phyloP scores from a whole-genome alignment of 2,113 vertebrate genomes.

The Marmota flaviventris region DNA sequence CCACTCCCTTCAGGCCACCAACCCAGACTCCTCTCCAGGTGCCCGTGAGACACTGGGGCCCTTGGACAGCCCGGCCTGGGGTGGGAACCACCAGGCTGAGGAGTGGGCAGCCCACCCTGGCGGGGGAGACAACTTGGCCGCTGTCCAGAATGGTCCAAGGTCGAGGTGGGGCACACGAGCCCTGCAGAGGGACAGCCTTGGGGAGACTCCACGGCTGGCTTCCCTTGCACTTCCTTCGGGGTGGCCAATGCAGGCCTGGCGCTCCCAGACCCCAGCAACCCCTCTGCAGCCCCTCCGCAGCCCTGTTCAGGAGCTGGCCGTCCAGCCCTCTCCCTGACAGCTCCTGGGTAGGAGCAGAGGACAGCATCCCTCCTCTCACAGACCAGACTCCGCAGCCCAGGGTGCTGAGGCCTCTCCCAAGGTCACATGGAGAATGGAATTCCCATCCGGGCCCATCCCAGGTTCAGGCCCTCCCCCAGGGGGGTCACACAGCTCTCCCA shows the following conservation, averaged over 20 bases:
- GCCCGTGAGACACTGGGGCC: too few relatives aligned
- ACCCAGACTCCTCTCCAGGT: too few relatives aligned
- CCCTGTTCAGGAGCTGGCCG: not conserved
- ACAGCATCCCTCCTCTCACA: not conserved
- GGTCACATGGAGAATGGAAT: not conserved
- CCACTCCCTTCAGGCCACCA: too few relatives aligned
- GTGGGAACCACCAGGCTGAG: not conserved
- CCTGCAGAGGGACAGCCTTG: not conserved
- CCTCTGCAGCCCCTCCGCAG: not conserved
- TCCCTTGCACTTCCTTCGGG: not conserved
- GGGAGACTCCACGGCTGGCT: not conserved
- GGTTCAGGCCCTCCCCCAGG: not conserved
- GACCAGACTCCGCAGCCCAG: not conserved
- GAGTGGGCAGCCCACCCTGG: not conserved
- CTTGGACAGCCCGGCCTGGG: not conserved
- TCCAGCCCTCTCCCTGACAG: not conserved
- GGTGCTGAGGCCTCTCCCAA: not conserved
- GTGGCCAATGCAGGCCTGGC: not conserved
- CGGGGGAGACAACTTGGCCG: not conserved
- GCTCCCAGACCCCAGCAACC: not conserved
- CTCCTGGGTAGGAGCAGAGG: not conserved
- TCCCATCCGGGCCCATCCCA: not conserved
- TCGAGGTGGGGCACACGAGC: not conserved
- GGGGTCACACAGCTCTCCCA: not conserved
- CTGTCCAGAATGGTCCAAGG: conserved; percentile 62